Evolutionary conservation across 2,113 vertebrate species (phyloP).

Genomic region (Otolemur garnettii): DNA sequence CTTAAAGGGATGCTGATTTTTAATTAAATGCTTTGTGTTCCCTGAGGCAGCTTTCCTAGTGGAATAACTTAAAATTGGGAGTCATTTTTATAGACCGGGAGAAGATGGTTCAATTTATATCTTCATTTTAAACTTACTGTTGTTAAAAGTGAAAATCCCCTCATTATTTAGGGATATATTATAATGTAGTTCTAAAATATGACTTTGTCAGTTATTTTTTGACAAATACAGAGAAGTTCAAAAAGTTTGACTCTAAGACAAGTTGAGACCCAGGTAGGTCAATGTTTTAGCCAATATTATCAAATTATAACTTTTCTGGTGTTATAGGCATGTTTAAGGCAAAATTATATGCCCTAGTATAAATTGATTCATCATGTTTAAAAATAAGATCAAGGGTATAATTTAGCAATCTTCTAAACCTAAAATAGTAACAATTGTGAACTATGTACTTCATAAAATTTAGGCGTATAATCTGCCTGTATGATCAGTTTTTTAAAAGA

Average conservation of each 20-base stretch:
- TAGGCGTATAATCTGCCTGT: constrained; percentile 50
- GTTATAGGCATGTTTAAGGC: constrained; percentile 15
- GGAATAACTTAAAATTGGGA: background rate
- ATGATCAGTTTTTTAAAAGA: constrained; percentile 55
- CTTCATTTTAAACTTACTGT: background rate
- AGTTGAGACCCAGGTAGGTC: background rate
- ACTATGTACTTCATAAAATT: constrained; percentile 57
- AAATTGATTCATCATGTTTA: constrained; percentile 53
- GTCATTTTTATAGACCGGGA: background rate
- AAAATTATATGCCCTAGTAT: constrained; percentile 16
- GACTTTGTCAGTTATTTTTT: constrained; percentile 15
- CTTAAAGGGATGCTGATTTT: background rate
- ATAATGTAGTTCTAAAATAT: background rate
- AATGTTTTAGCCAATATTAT: constrained; percentile 60
- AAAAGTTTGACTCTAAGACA: constrained; percentile 45
- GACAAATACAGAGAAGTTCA: background rate
- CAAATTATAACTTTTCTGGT: constrained; percentile 68
- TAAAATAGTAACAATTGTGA: constrained; percentile 47
- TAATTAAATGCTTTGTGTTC: background rate
- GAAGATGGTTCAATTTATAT: background rate
- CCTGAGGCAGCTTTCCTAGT: background rate
- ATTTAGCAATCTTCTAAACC: constrained; percentile 54
- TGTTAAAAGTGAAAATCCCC: background rate
- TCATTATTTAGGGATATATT: background rate
- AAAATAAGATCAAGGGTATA: constrained; percentile 44